These are phyloP conservation scores for Aradus depressus DNA, from an alignment of 2,888 invertebrate genomes.

Conservation along the genomic window DNA sequence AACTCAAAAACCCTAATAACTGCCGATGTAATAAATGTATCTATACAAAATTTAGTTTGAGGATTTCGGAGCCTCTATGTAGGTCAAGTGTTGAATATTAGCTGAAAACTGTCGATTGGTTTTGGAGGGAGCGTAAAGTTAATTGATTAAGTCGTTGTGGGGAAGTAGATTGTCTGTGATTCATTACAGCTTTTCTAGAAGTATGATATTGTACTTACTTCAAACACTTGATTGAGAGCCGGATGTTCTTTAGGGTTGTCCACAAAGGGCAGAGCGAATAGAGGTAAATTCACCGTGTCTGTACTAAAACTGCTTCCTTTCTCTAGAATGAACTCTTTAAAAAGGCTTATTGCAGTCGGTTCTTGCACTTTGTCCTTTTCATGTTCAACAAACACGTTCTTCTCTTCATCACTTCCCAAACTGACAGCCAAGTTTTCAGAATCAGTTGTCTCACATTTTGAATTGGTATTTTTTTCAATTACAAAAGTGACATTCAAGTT, in stretches of 20 bases:
- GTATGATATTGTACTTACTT: conserved; percentile 33
- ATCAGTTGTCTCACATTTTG: background rate
- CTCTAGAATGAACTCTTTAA: conserved; percentile 37
- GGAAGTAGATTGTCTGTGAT: too few species aligned
- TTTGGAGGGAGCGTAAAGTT: too few species aligned
- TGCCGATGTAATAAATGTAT: too few species aligned
- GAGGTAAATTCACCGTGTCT: conserved; percentile 43
- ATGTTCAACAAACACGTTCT: conserved; percentile 12
- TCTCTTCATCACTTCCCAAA: background rate
- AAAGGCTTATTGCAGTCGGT: conserved; percentile 34
- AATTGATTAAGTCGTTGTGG: too few species aligned
- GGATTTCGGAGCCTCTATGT: too few species aligned
- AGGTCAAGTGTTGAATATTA: too few species aligned
- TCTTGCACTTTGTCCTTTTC: background rate
- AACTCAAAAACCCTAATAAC: too few species aligned
- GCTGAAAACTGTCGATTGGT: too few species aligned
- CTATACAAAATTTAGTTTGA: too few species aligned
- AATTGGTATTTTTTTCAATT: background rate
- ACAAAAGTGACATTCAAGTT: background rate
- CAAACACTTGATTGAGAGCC: conserved; percentile 43
- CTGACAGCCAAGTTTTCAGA: background rate
- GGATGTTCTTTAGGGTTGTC: conserved; percentile 43
- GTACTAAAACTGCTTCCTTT: conserved; percentile 41
- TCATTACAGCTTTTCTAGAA: too few species aligned
- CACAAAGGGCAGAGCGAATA: conserved; percentile 47